Conservation (phyloP, 2,888 invertebrate genomes). For the Rhopalosiphum nymphaeae region DNA sequence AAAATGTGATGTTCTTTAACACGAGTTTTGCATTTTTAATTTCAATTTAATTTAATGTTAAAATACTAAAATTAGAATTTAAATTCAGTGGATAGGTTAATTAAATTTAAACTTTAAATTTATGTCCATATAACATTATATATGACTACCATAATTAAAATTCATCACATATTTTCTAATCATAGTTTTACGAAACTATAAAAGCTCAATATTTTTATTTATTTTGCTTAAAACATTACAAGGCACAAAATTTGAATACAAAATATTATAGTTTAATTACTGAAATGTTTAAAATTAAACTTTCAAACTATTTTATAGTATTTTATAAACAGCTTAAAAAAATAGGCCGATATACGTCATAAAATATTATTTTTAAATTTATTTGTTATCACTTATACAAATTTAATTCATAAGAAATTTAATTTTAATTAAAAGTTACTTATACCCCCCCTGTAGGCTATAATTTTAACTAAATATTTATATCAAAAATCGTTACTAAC, state of each 20-base stretch:
- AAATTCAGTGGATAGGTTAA: neutral
- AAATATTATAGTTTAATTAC: neutral
- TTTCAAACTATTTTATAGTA: neutral
- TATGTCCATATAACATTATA: neutral
- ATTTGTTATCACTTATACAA: neutral
- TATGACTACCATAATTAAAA: neutral
- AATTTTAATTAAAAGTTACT: neutral
- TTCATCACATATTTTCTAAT: neutral
- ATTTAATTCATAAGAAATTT: neutral
- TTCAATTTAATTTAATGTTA: neutral
- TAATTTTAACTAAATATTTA: neutral
- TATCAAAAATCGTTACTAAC: neutral
- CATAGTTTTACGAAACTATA: neutral
- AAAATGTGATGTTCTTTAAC: neutral
- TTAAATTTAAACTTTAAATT: constrained; percentile 4
- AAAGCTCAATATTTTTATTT: neutral
- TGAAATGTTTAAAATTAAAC: neutral
- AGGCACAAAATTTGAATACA: neutral
- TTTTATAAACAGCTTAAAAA: neutral
- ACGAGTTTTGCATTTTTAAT: constrained; percentile 13
- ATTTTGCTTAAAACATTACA: neutral
- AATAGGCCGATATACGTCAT: neutral
- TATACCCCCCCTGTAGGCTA: neutral
- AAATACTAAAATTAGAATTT: neutral
- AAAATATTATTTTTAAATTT: neutral